phyloP scores from a whole-genome alignment of 2,113 vertebrate species.

The Rhinogobius similis region DNA sequence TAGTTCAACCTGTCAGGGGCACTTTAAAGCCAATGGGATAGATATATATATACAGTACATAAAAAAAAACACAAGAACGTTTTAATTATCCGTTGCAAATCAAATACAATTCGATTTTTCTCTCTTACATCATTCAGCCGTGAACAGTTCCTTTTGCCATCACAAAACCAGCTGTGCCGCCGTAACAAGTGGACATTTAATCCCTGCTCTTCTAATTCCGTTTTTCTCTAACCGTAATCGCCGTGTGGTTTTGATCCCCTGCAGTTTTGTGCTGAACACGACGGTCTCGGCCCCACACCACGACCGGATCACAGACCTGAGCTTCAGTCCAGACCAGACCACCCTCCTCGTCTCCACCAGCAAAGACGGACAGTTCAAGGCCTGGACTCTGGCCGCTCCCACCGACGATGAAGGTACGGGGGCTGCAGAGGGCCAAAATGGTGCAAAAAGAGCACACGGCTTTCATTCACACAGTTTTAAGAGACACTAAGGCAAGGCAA shows the following conservation, averaged over 20 bases:
- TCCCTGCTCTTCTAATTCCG: background rate
- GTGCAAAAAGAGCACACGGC: background rate
- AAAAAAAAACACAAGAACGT: too few species aligned
- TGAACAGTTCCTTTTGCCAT: background rate
- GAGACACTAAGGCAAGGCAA: too few species aligned
- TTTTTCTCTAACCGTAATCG: background rate
- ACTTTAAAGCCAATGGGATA: too few species aligned
- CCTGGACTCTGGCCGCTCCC: slow-evolving; percentile 83
- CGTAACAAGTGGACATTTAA: background rate
- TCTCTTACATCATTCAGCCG: background rate
- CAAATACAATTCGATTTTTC: too few species aligned
- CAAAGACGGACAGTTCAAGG: slow-evolving; percentile 90
- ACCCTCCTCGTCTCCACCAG: slow-evolving; percentile 85
- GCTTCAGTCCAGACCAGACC: slow-evolving; percentile 79
- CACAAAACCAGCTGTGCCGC: background rate
- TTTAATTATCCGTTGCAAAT: too few species aligned
- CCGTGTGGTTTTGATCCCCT: background rate
- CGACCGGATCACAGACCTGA: slow-evolving; percentile 82
- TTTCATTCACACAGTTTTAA: too few species aligned
- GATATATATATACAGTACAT: too few species aligned
- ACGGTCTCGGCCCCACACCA: slow-evolving; percentile 87
- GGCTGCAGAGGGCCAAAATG: background rate
- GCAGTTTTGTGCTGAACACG: slow-evolving; percentile 91
- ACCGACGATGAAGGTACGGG: slow-evolving; percentile 69
- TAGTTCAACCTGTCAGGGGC: too few species aligned